A percentile compares a stretch with the other conserved stretches of the same genome.
phyloP scores from a whole-genome alignment of 2,888 invertebrate genomes.

The Torymus tubicola region DNA sequence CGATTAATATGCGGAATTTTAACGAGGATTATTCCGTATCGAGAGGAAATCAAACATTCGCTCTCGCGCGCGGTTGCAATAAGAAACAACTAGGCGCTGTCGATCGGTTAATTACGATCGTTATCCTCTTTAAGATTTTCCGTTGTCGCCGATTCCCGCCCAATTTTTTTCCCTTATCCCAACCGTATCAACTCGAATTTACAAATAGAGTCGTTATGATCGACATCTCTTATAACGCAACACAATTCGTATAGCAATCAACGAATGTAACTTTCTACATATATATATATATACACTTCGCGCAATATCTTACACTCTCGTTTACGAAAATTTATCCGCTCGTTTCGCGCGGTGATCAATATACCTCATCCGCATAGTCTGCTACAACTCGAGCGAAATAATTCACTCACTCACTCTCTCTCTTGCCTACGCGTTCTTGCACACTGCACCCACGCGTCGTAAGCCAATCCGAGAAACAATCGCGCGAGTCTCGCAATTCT shows the following conservation, averaged over 20 bases:
- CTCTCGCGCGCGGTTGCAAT: not conserved
- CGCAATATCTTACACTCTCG: not conserved
- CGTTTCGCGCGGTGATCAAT: conserved; percentile 5
- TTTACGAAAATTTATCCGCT: conserved; percentile 5
- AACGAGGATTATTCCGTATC: not conserved
- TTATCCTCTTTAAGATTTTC: too few relatives aligned
- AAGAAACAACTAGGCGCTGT: too few relatives aligned
- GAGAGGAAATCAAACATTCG: conserved; percentile 3
- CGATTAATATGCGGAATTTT: conserved; percentile 24
- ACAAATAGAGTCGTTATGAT: too few relatives aligned
- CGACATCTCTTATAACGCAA: too few relatives aligned
- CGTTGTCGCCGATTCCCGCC: too few relatives aligned
- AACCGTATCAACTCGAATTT: too few relatives aligned
- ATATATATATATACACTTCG: conserved; percentile 1
- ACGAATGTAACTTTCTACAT: too few relatives aligned
- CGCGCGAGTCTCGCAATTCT: not conserved
- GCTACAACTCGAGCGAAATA: conserved; percentile 33
- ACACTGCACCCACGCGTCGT: too few relatives aligned
- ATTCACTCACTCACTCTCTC: conserved; percentile 1
- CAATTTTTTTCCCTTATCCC: too few relatives aligned
- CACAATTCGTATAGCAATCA: too few relatives aligned
- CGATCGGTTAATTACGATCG: too few relatives aligned
- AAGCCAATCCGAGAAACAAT: conserved; percentile 28
- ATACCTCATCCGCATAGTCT: conserved; percentile 14
- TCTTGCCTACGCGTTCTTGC: conserved; percentile 3